Conservation (phyloP, 2,888 invertebrate genomes). For the Cheilosia variabilis region DNA sequence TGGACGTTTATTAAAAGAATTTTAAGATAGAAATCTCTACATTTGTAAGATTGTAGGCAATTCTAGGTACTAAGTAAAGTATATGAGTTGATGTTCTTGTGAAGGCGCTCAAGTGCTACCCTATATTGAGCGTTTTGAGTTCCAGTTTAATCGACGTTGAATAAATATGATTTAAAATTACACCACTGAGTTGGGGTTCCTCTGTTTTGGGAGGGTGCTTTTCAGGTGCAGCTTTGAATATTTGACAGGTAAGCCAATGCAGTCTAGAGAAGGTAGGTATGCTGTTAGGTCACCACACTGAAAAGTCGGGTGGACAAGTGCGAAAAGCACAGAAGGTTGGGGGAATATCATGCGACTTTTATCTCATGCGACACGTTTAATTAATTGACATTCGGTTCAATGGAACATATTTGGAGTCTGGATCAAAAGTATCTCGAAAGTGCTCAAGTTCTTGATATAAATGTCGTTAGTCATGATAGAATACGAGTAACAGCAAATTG, state of each 20-base stretch:
- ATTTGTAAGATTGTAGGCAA: conserved; percentile 64
- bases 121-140: conserved; percentile 46
- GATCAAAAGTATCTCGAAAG: no score
- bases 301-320: no score
- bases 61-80: conserved; percentile 57
- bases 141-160: conserved; percentile 50
- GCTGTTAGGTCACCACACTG: no score
- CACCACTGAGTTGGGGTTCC: not conserved
- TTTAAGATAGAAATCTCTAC: not conserved
- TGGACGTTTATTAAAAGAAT: conserved; percentile 26
- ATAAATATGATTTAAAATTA: conserved; percentile 47
- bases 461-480: no score
- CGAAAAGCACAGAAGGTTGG: no score
- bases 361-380: no score
- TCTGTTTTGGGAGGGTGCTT: not conserved
- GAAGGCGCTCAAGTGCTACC: conserved; percentile 35
- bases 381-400: no score
- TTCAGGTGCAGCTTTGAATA: not conserved
- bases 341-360: no score
- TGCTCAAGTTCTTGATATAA: no score
- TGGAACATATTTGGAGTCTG: no score
- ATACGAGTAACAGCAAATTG: no score
- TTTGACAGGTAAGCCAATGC: not conserved
- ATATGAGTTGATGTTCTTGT: conserved; percentile 4
- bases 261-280: no score